A percentile compares a stretch with the other conserved stretches of the same genome.
phyloP scores from a whole-genome alignment of 2,888 invertebrate genomes.

The Hymenopus coronatus region DNA sequence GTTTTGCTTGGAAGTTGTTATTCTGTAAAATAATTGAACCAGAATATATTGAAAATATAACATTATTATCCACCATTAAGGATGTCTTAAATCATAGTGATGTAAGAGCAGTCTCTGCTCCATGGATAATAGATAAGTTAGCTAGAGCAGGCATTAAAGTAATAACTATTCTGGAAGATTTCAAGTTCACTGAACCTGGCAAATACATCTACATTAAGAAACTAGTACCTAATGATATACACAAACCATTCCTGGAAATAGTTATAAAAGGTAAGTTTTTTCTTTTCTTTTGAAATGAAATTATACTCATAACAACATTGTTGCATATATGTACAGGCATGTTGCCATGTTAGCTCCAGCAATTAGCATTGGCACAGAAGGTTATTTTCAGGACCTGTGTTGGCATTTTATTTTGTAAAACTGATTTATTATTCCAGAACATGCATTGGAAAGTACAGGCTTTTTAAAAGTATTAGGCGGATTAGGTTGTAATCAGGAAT shows the following conservation, averaged over 20 bases:
- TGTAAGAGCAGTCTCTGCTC: neutral
- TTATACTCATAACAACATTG: too few species aligned
- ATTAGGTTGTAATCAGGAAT: too few species aligned
- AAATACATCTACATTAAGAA: constrained; percentile 23
- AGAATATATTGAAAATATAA: neutral
- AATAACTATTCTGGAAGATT: neutral
- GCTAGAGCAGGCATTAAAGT: neutral
- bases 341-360: too few species aligned
- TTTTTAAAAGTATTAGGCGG: too few species aligned
- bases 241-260: constrained; percentile 22
- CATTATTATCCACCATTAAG: neutral
- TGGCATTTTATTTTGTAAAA: too few species aligned
- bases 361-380: too few species aligned
- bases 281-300: too few species aligned
- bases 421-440: too few species aligned
- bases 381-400: too few species aligned
- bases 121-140: neutral
- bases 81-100: neutral
- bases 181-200: neutral
- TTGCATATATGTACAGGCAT: too few species aligned
- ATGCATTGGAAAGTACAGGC: too few species aligned
- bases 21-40: constrained; percentile 26
- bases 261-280: constrained; percentile 30
- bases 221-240: constrained; percentile 29
- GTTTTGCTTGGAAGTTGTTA: constrained; percentile 47